These are phyloP conservation scores for Meandrusa payeni DNA, from an alignment of 2,888 invertebrate genomes.

Conservation along the genomic window DNA sequence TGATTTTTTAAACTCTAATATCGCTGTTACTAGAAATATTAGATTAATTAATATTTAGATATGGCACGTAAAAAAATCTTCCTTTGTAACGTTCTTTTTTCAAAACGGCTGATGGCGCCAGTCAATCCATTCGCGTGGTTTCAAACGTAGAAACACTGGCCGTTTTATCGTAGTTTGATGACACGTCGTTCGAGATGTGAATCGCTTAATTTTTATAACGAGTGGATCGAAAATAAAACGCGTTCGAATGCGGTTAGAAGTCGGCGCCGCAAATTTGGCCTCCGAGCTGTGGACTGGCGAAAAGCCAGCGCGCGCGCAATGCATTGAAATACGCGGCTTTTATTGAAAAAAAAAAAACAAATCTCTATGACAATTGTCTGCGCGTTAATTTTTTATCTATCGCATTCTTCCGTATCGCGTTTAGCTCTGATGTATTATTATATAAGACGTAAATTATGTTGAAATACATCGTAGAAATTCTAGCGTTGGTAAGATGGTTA, in stretches of 20 bases:
- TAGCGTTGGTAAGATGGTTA: too few relatives aligned
- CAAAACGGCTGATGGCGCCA: background rate
- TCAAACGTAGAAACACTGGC: background rate
- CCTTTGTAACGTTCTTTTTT: background rate
- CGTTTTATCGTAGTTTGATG: constrained; percentile 15
- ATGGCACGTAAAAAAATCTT: too few relatives aligned
- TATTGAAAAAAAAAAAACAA: constrained; percentile 1
- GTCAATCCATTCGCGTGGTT: background rate
- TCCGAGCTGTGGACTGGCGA: constrained; percentile 58
- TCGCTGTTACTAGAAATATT: too few relatives aligned
- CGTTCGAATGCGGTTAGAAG: constrained; percentile 62
- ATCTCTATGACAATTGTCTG: background rate
- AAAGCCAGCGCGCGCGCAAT: constrained; percentile 57
- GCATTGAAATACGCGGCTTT: constrained; percentile 27
- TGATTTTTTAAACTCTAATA: too few relatives aligned
- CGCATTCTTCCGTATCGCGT: too few relatives aligned
- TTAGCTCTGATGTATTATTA: constrained; percentile 8
- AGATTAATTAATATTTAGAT: too few relatives aligned
- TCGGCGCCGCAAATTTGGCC: constrained; percentile 65
- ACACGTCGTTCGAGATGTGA: constrained; percentile 24
- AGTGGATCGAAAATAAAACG: constrained; percentile 47
- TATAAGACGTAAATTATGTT: too few relatives aligned
- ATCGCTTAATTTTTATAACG: constrained; percentile 37
- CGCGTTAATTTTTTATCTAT: too few relatives aligned
- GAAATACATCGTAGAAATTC: too few relatives aligned